Evolutionary conservation across 2,888 invertebrate genomes (phyloP).

Genomic region (Lasioglossum pauxillum): DNA sequence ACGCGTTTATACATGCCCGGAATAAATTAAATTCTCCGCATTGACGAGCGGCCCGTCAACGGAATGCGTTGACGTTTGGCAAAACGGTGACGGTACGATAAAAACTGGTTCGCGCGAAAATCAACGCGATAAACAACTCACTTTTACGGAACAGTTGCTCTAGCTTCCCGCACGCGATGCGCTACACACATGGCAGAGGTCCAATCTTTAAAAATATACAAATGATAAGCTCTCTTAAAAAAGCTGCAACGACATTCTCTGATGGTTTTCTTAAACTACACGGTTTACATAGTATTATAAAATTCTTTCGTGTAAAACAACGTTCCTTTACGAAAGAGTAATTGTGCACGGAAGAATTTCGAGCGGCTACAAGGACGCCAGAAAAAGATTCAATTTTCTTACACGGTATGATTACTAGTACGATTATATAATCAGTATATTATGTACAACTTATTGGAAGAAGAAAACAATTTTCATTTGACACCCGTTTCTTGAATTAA

Average conservation of each 20-base stretch:
- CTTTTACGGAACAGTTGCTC: background rate
- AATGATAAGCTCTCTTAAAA: background rate
- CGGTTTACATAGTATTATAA: background rate
- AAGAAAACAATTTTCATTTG: no score
- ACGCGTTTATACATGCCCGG: constrained; percentile 13
- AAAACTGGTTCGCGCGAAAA: background rate
- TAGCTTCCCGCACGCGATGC: background rate
- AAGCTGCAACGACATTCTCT: background rate
- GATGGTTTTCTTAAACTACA: background rate
- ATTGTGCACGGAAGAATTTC: background rate
- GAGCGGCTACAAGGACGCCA: background rate
- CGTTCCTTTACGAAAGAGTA: background rate
- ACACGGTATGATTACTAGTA: no score
- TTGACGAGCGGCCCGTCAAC: constrained; percentile 15
- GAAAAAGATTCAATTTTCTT: no score
- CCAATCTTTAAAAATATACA: background rate
- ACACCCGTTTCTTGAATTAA: no score
- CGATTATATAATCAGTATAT: no score
- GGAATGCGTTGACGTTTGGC: background rate
- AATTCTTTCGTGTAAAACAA: background rate
- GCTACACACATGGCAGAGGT: background rate
- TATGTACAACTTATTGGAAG: no score
- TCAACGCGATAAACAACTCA: background rate
- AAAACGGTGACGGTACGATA: background rate
- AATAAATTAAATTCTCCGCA: constrained; percentile 36